Percentiles rank a stretch among this genome's conserved stretches.
These are phyloP conservation scores for Physella acuta DNA, from an alignment of 1,140 invertebrate species.

Conservation along the genomic window DNA sequence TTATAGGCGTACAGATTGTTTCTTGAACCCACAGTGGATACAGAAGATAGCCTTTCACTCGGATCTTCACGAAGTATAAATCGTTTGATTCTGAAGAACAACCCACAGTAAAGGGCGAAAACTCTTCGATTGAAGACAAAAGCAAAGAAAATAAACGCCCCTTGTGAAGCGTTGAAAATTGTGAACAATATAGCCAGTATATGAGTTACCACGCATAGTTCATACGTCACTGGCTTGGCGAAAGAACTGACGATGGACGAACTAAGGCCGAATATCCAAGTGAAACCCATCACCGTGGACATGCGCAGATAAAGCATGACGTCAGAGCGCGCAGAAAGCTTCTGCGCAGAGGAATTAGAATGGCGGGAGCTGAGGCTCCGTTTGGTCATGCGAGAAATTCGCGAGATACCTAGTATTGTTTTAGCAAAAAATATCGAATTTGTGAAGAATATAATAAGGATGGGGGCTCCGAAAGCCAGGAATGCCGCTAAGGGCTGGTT, in stretches of 20 bases:
- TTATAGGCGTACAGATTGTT: background rate
- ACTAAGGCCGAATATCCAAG: slow-evolving; percentile 60
- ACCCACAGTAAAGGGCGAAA: slow-evolving; percentile 36
- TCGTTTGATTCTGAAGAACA: slow-evolving; percentile 11
- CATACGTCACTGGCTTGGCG: slow-evolving; percentile 26
- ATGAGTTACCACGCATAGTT: slow-evolving; percentile 43
- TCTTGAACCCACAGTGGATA: background rate
- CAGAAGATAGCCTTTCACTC: background rate
- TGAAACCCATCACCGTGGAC: slow-evolving; percentile 60
- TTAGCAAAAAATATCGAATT: slow-evolving; percentile 56
- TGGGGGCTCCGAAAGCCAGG: slow-evolving; percentile 56
- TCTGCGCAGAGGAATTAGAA: slow-evolving; percentile 33
- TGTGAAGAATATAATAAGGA: slow-evolving; percentile 51
- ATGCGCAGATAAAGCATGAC: slow-evolving; percentile 66
- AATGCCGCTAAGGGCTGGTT: slow-evolving; percentile 51
- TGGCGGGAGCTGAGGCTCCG: slow-evolving; percentile 33
- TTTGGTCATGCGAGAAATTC: slow-evolving; percentile 47
- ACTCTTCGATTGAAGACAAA: slow-evolving; percentile 53
- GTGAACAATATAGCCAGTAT: slow-evolving; percentile 49
- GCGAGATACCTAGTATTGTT: slow-evolving; percentile 63
- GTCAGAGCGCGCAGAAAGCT: slow-evolving; percentile 52
- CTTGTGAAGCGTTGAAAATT: slow-evolving; percentile 53
- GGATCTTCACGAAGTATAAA: background rate
- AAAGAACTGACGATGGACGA: slow-evolving; percentile 49
- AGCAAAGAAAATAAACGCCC: slow-evolving; percentile 56